Base-by-base conservation (phyloP, 2,797 vertebrate genomes). In the Crocidura indochinensis region DNA sequence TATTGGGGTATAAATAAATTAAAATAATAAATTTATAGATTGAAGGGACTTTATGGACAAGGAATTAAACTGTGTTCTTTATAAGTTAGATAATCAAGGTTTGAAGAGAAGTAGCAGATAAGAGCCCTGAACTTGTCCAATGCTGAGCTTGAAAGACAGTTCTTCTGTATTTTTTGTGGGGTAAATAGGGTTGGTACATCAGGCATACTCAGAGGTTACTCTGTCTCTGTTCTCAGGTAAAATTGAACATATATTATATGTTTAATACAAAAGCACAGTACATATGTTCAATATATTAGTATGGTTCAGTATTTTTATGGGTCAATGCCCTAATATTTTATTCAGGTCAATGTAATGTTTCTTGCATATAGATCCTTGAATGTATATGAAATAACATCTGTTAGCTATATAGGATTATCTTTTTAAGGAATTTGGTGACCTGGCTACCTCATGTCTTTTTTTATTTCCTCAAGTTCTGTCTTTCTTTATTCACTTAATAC, bases 1-100 rank as follows among this genome's bases (percentile, higher is more conserved):
- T 85, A 73, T 76, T 79, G 72, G n/a, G 27, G n/a, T 77, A 10
- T 73, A 14, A 72, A 64, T 71, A 78, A 65, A 72, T 82, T 84
- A 20, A 86, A 29, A 79, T 71, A 72, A 10, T 27, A 79, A 31
- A 72, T 29, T 24, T 15, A 56, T 29, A 87, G 46, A 14, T 71
- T n/a, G 15, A 62, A 38, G 71, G 51, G 14, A 47, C 0, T 3
- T 46, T 72, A 29, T 29, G 12, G 67, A 64, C 31, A 67, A 10
- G 65, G 84, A 82, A 44, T 68, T 6, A 31, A 84, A 3, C 22
- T 56, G 2, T 44, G 15, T 1, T 20, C 29, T 87, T 84, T 46
- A 46, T 17, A 20, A 44, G 60, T 60, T 1, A 88, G 69, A 64
- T 10, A 65, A 19, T 27, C 74, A 68, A 22, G 0, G 27, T 89